Evolutionary conservation across 2,797 vertebrate genomes (phyloP).

Genomic region (Neomorphus geoffroyi): DNA sequence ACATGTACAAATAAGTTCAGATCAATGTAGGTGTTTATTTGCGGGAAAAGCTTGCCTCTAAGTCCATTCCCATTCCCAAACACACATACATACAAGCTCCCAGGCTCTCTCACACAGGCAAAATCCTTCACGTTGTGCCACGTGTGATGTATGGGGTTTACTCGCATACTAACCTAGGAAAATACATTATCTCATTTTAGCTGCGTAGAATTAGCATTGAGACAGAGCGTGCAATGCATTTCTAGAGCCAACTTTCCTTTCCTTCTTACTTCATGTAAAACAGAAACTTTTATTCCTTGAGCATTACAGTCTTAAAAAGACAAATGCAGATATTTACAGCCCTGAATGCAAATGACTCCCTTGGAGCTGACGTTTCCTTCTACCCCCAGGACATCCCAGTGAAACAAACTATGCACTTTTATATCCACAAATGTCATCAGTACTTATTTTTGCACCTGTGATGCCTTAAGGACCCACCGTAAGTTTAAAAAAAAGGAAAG

Average conservation of each 20-base stretch:
- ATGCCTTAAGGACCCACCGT: constrained; percentile 40
- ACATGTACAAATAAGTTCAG: neutral
- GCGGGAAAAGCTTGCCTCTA: neutral
- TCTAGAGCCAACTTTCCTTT: neutral
- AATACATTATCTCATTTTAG: neutral
- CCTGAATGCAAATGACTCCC: constrained; percentile 31
- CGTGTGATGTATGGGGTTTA: neutral
- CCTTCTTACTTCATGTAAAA: neutral
- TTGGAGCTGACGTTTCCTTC: neutral
- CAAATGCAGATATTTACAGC: constrained; percentile 1
- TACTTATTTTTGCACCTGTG: constrained; percentile 55
- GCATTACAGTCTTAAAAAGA: neutral
- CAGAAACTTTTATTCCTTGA: constrained; percentile 20
- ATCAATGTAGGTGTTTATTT: neutral
- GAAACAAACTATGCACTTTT: constrained; percentile 43
- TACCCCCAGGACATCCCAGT: constrained; percentile 11
- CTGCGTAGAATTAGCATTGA: neutral
- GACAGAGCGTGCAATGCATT: neutral
- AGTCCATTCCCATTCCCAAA: neutral
- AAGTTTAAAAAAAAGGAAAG: neutral
- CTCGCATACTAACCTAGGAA: neutral
- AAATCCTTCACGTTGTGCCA: neutral
- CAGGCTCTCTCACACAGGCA: neutral
- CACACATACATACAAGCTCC: neutral
- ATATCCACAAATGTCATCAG: constrained; percentile 58